phyloP scores from a whole-genome alignment of 2,797 vertebrate species.

The Gymnoscopelus braueri region DNA sequence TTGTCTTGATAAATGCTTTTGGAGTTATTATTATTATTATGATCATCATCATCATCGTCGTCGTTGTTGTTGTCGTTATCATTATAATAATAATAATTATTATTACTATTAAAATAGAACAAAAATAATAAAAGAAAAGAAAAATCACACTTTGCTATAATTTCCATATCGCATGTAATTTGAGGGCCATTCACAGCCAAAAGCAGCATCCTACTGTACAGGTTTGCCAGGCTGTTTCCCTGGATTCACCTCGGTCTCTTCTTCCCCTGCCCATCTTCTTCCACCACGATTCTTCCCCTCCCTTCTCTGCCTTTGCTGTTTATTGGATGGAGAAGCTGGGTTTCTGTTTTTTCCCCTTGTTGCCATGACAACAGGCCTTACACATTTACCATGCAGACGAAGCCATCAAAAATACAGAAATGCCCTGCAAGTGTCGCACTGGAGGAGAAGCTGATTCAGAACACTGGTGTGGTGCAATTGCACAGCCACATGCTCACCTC shows the following conservation, averaged over 20 bases:
- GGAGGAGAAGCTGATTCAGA: background rate
- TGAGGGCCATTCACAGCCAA: slow-evolving; percentile 15
- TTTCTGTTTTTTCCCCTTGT: slow-evolving; percentile 14
- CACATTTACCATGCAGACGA: slow-evolving; percentile 24
- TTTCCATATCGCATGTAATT: slow-evolving; percentile 24
- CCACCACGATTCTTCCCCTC: background rate
- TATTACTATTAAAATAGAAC: no score
- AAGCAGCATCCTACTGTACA: slow-evolving; percentile 12
- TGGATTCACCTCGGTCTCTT: slow-evolving; percentile 23
- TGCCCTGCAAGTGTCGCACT: background rate
- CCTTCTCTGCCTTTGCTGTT: background rate
- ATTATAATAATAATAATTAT: no score
- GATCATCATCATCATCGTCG: no score
- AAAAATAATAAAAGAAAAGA: no score
- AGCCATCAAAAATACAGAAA: slow-evolving; percentile 1
- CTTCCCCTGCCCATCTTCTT: background rate
- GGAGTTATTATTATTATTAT: no score
- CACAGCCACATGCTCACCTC: no score
- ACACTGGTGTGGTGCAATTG: background rate
- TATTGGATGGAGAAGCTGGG: background rate
- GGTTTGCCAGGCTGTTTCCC: background rate
- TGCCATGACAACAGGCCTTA: slow-evolving; percentile 32
- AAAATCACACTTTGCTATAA: no score
- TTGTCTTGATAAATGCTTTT: no score
- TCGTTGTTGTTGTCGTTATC: no score